phyloP scores from a whole-genome alignment of 2,113 vertebrate genomes.

The Sorex araneus region DNA sequence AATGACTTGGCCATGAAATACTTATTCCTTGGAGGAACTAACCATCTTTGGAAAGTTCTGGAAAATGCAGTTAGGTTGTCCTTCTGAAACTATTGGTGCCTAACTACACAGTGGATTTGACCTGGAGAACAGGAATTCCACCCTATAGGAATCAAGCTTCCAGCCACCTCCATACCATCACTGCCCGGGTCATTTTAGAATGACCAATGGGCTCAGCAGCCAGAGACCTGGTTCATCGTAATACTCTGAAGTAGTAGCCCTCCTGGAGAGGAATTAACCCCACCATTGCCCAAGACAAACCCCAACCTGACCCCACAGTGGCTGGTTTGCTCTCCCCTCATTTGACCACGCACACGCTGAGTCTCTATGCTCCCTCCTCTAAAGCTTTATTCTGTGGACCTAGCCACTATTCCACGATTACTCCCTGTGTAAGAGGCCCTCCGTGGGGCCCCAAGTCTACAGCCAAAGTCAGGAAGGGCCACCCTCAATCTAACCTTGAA shows the following conservation, averaged over 20 bases:
- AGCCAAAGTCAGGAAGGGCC: background rate
- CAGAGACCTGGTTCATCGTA: background rate
- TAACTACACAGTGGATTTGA: background rate
- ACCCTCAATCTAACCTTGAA: background rate
- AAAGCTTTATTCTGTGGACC: background rate
- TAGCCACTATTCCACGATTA: conserved; percentile 35
- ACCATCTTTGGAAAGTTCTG: background rate
- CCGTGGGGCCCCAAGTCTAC: background rate
- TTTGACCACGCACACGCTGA: background rate
- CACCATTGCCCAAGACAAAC: background rate
- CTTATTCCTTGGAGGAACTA: background rate
- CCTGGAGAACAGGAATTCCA: background rate
- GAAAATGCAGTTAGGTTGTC: background rate
- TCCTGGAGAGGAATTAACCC: background rate
- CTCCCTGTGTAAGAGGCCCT: background rate
- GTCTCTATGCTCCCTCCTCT: background rate
- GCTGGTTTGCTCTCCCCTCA: background rate
- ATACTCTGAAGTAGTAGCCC: background rate
- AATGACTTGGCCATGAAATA: background rate
- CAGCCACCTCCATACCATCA: background rate
- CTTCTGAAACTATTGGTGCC: background rate
- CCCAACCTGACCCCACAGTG: no score
- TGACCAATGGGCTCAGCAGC: background rate
- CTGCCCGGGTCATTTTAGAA: background rate
- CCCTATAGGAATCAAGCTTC: background rate